Evolutionary conservation across 1,140 invertebrate species (phyloP).

Genomic region (Philotrypesis tridentata): DNA sequence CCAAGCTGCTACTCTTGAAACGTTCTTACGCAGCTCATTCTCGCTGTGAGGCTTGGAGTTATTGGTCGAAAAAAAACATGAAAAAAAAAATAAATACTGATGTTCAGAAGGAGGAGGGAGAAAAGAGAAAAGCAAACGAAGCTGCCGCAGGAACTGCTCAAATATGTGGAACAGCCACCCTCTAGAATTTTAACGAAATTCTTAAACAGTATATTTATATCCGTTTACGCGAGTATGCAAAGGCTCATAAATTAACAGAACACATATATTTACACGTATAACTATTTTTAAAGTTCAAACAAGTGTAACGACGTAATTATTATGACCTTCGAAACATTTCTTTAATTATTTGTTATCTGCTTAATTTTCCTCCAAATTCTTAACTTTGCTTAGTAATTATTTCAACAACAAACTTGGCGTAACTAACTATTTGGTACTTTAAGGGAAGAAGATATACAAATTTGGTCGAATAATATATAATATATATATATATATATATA

Average conservation of each 20-base stretch:
- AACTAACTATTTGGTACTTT: too few relatives aligned
- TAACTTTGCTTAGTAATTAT: too few relatives aligned
- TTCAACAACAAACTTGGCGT: too few relatives aligned
- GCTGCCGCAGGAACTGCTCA: slow-evolving; percentile 16
- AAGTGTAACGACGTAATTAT: background rate
- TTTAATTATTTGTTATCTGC: background rate
- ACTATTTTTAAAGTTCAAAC: background rate
- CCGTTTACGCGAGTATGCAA: background rate
- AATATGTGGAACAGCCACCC: slow-evolving; percentile 36
- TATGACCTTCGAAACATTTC: background rate
- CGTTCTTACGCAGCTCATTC: slow-evolving; percentile 23
- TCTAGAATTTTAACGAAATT: slow-evolving; percentile 13
- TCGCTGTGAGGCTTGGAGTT: background rate
- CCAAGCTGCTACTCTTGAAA: background rate
- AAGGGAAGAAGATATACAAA: too few relatives aligned
- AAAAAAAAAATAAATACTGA: too few relatives aligned
- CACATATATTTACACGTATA: background rate
- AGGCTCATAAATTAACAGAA: slow-evolving; percentile 10
- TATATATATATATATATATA: too few relatives aligned
- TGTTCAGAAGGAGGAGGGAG: background rate
- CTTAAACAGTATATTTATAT: slow-evolving; percentile 11
- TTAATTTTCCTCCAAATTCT: too few relatives aligned
- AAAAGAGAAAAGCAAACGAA: slow-evolving; percentile 19
- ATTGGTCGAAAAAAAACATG: background rate
- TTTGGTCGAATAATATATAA: too few relatives aligned